Conservation (phyloP, 2,888 invertebrate genomes). For the Ferdinandea cuprea region DNA sequence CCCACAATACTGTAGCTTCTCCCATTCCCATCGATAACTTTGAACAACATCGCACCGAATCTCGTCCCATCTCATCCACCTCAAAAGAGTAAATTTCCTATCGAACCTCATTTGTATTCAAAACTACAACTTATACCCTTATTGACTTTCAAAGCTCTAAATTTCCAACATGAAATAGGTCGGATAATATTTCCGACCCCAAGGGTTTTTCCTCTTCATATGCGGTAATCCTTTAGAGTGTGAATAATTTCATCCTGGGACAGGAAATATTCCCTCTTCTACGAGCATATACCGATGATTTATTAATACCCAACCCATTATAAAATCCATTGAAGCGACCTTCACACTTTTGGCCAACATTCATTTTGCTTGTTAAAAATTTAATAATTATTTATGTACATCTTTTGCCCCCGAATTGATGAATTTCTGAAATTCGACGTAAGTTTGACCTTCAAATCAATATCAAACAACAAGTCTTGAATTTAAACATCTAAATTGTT, state of each 20-base stretch:
- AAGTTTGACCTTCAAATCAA: background rate
- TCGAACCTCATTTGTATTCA: slow-evolving; percentile 60
- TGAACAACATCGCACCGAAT: no score
- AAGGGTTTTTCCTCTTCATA: slow-evolving; percentile 13
- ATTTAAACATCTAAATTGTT: slow-evolving; percentile 3
- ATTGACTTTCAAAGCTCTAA: slow-evolving; percentile 54
- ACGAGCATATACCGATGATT: slow-evolving; percentile 18
- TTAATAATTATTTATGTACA: background rate
- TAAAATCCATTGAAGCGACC: background rate
- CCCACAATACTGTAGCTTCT: no score
- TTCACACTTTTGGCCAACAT: background rate
- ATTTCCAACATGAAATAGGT: slow-evolving; percentile 23
- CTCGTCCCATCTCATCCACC: no score
- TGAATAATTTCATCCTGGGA: slow-evolving; percentile 38
- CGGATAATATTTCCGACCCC: slow-evolving; percentile 33
- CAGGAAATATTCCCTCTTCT: slow-evolving; percentile 6
- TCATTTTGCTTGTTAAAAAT: slow-evolving; percentile 8
- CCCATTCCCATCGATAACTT: background rate
- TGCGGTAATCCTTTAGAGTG: slow-evolving; percentile 51
- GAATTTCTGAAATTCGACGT: no score
- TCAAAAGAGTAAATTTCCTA: background rate
- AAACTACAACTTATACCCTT: slow-evolving; percentile 53
- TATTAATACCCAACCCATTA: background rate
- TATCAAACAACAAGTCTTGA: background rate
- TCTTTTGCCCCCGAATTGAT: background rate